Conservation (phyloP, 2,797 vertebrate species). For the Microctenopoma lineatum region DNA sequence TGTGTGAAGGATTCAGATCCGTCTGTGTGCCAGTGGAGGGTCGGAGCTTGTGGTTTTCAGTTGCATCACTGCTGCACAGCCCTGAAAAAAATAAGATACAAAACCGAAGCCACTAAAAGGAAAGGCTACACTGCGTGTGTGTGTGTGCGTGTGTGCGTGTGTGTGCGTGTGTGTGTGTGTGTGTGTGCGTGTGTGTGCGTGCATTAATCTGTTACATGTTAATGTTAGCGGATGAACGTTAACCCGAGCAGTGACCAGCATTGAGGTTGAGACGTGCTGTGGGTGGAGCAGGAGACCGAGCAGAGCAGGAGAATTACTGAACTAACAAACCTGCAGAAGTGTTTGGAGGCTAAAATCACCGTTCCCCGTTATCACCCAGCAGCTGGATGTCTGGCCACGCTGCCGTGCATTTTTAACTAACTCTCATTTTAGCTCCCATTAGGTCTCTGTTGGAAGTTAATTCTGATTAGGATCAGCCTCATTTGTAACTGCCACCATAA, state of each 20-base stretch:
- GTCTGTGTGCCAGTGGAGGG: conserved; percentile 53
- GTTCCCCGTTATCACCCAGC: conserved; percentile 11
- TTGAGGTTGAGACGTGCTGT: too few relatives aligned
- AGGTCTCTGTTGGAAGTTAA: conserved; percentile 62
- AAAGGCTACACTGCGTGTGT: not conserved
- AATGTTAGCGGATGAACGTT: too few relatives aligned
- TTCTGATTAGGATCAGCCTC: conserved; percentile 69
- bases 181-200: not conserved
- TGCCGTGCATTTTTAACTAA: conserved; percentile 62
- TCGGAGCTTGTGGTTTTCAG: conserved; percentile 32
- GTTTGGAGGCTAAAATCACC: conserved; percentile 2
- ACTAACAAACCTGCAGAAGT: not conserved
- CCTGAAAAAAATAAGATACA: conserved; percentile 43
- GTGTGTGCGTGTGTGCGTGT: not conserved
- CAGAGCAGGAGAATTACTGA: too few relatives aligned
- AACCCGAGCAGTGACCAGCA: too few relatives aligned
- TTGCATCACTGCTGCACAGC: conserved; percentile 51
- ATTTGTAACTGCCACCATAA: conserved; percentile 83
- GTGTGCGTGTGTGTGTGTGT: not conserved
- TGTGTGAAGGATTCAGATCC: conserved; percentile 28
- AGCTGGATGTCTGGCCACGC: not conserved
- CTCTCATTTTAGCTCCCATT: conserved; percentile 64
- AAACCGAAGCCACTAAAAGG: conserved; percentile 5
- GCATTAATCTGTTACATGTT: too few relatives aligned
- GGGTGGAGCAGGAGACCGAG: too few relatives aligned